phyloP scores from a whole-genome alignment of 2,888 invertebrate species.

The Cyclophora albipunctata region DNA sequence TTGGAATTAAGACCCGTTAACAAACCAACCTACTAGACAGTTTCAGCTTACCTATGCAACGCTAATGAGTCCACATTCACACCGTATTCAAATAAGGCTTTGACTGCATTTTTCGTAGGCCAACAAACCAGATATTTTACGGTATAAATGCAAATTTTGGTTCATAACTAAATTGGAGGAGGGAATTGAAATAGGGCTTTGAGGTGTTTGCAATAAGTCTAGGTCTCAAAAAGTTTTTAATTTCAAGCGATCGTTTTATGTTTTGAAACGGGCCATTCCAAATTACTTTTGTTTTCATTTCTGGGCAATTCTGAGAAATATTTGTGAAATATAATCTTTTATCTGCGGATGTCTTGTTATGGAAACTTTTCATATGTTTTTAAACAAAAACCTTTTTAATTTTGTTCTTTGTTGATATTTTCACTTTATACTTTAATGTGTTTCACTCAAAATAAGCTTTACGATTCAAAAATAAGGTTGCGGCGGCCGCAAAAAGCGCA shows the following conservation, averaged over 20 bases:
- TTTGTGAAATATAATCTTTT: too few species aligned
- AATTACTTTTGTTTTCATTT: conserved; percentile 13
- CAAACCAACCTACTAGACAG: too few species aligned
- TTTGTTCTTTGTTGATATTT: too few species aligned
- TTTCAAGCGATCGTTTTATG: conserved; percentile 20
- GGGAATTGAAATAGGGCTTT: conserved; percentile 25
- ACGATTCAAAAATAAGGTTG: too few species aligned
- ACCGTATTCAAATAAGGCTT: conserved; percentile 48
- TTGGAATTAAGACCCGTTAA: too few species aligned
- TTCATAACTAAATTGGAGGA: conserved; percentile 22
- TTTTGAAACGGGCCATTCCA: conserved; percentile 8
- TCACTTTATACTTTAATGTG: too few species aligned
- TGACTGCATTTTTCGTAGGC: conserved; percentile 26
- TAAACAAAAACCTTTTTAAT: too few species aligned
- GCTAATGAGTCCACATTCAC: conserved; percentile 43
- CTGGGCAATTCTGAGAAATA: too few species aligned
- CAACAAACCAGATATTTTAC: conserved; percentile 8
- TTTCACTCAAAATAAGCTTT: too few species aligned
- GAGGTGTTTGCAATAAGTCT: conserved; percentile 15
- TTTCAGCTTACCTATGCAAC: conserved; percentile 2
- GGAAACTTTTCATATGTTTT: too few species aligned
- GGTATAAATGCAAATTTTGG: conserved; percentile 25
- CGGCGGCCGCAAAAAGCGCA: too few species aligned
- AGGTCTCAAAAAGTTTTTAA: conserved; percentile 21
- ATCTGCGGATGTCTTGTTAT: too few species aligned